Percentiles rank a stretch among this genome's conserved stretches.
phyloP scores from a whole-genome alignment of 2,888 invertebrate species.

The Amphipyra berbera region DNA sequence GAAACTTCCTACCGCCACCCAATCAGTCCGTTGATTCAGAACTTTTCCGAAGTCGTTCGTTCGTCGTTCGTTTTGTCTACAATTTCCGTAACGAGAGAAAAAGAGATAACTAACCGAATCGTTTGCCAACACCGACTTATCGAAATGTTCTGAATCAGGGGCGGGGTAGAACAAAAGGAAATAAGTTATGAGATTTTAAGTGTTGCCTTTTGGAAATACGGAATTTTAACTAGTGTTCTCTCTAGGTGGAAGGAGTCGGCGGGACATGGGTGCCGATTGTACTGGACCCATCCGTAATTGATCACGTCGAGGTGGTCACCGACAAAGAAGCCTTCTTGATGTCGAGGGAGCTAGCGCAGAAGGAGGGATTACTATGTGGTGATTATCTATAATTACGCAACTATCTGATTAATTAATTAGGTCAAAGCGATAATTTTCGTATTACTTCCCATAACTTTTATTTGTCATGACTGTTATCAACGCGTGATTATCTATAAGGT shows the following conservation, averaged over 20 bases:
- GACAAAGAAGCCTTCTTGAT: slow-evolving; percentile 95
- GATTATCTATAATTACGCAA: slow-evolving; percentile 6
- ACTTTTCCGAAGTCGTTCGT: too few species aligned
- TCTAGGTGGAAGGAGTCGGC: slow-evolving; percentile 93
- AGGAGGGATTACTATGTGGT: slow-evolving; percentile 97
- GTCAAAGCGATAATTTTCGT: slow-evolving; percentile 8
- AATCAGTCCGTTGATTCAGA: too few species aligned
- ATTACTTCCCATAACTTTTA: slow-evolving; percentile 3
- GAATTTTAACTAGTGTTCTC: too few species aligned
- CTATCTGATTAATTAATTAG: slow-evolving; percentile 4
- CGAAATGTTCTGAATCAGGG: too few species aligned
- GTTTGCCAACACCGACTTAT: too few species aligned
- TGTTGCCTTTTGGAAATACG: too few species aligned
- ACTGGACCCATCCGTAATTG: slow-evolving; percentile 93
- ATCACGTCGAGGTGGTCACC: slow-evolving; percentile 94
- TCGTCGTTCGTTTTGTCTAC: too few species aligned
- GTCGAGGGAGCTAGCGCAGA: slow-evolving; percentile 94
- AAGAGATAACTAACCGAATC: too few species aligned
- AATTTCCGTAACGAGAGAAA: too few species aligned
- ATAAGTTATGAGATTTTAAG: too few species aligned
- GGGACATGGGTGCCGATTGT: slow-evolving; percentile 98
- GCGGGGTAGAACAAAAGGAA: too few species aligned
- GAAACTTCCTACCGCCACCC: too few species aligned
- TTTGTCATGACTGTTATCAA: slow-evolving; percentile 10
- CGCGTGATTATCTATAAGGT: slow-evolving; percentile 18